These are phyloP conservation scores for Acanthococcus lagerstroemiae DNA, from an alignment of 2,888 invertebrate genomes.

Conservation along the genomic window DNA sequence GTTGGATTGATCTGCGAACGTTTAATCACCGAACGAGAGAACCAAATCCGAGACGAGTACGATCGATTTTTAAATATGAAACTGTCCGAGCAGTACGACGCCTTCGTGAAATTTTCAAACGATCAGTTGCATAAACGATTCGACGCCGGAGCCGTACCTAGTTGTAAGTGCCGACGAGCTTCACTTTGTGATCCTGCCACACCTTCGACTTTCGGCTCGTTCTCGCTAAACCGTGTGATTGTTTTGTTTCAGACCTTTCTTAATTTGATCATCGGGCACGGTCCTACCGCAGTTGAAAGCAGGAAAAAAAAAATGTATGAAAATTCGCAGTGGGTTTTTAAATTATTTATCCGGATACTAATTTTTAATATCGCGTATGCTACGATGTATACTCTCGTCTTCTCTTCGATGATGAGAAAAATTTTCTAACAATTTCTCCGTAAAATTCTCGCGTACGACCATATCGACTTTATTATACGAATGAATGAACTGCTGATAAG, in stretches of 20 bases:
- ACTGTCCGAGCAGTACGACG: constrained; percentile 96
- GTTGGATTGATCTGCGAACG: constrained; percentile 95
- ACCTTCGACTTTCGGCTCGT: neutral
- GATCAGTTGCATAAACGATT: constrained; percentile 80
- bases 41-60: constrained; percentile 86
- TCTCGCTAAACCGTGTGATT: neutral
- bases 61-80: constrained; percentile 85
- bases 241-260: constrained; percentile 14
- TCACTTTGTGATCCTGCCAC: neutral
- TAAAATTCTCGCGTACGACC: no score
- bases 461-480: no score
- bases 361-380: no score
- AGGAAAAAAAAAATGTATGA: no score
- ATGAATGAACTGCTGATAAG: no score
- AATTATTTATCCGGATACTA: no score
- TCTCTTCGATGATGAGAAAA: no score
- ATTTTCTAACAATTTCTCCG: no score
- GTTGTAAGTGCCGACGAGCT: constrained; percentile 38
- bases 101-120: constrained; percentile 95
- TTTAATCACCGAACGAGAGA: constrained; percentile 91
- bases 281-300: neutral
- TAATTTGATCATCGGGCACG: constrained; percentile 14
- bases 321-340: neutral
- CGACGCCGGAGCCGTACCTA: constrained; percentile 38
- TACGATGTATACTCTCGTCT: no score